A percentile compares a stretch with the other conserved stretches of the same genome.
These are phyloP conservation scores for Eledona agricola DNA, from an alignment of 2,888 invertebrate species.

Conservation along the genomic window DNA sequence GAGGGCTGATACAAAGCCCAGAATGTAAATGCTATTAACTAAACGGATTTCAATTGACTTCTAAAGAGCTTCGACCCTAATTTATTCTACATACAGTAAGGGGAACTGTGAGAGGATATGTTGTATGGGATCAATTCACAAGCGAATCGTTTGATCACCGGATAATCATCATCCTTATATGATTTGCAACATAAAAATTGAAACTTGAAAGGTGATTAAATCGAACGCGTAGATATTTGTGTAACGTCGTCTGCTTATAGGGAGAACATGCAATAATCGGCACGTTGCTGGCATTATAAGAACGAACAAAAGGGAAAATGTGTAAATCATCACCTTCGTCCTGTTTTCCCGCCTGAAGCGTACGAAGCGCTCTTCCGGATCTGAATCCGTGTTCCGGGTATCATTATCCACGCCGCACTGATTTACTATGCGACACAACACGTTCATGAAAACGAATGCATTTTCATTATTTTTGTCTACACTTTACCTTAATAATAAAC, in stretches of 20 bases:
- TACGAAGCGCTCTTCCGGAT: slow-evolving; percentile 52
- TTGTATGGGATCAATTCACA: slow-evolving; percentile 14
- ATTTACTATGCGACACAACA: slow-evolving; percentile 50
- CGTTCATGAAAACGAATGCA: slow-evolving; percentile 58
- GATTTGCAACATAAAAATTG: too few species aligned
- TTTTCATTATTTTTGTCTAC: slow-evolving; percentile 55
- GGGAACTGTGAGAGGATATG: slow-evolving; percentile 26
- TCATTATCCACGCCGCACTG: slow-evolving; percentile 54
- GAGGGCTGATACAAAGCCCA: slow-evolving; percentile 4
- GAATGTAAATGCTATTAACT: slow-evolving; percentile 46
- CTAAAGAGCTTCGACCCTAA: slow-evolving; percentile 50
- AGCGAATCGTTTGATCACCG: slow-evolving; percentile 28
- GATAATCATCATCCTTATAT: too few species aligned
- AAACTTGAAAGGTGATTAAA: background rate
- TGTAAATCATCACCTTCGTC: slow-evolving; percentile 53
- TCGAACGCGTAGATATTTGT: slow-evolving; percentile 1
- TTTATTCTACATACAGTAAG: slow-evolving; percentile 42
- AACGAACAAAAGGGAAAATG: slow-evolving; percentile 18
- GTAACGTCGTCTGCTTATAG: background rate
- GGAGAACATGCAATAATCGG: too few species aligned
- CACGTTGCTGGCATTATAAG: too few species aligned
- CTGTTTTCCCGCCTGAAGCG: slow-evolving; percentile 44
- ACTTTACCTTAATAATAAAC: slow-evolving; percentile 49
- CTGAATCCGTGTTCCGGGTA: slow-evolving; percentile 54
- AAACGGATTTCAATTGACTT: slow-evolving; percentile 49